Evolutionary conservation across 53 echinoderm and acorn worm species (phyloP), one percentile per base, ranked within the genome.

Genomic region (Glandiceps talaboti): DNA sequence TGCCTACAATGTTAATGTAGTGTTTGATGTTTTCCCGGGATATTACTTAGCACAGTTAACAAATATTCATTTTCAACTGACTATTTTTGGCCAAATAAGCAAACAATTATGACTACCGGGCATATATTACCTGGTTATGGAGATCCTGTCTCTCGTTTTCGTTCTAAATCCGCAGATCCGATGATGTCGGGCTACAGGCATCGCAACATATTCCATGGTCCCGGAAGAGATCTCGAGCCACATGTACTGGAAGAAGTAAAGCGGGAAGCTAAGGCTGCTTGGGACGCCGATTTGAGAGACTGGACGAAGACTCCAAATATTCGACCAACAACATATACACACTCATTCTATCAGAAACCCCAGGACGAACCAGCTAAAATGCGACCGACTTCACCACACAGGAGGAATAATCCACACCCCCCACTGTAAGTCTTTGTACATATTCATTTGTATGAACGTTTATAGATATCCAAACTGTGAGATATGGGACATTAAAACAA

Each of bases 351-450:
- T 77, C 79, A 82, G 30, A 92, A 95, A 74, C 31, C 81, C 26
- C 30, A 79, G 29, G 88, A 90, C 25, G 85, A 84, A 25, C 77
- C 81, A n/a, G 85, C 89, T 1, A 77, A 81, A 45, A 86, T 93
- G 75, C 85, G 93, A 75, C 97, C 97, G 33, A 30, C 87, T 30
- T 97, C 97, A 27, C 91, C 97, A 14, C 88, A 88, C 0, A 91
- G 97, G 73, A 88, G 96, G 77, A 97, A 97, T 85, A 91, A 91
- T 85, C 97, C 97, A 0, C 97, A 97, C 75, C 97, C 97, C 31
- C 87, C 90, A 86, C 85, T 88, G 96, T 96, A 84, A 89, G 96
- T 90, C 64, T n/a, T n/a, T n/a, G n/a, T n/a, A n/a, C n/a, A n/a
- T n/a, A n/a, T n/a, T n/a, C n/a, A n/a, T n/a, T n/a, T n/a, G n/a